These are phyloP conservation scores for Drosophila neonasuta DNA, from an alignment of 2,888 invertebrate genomes.

Conservation along the genomic window DNA sequence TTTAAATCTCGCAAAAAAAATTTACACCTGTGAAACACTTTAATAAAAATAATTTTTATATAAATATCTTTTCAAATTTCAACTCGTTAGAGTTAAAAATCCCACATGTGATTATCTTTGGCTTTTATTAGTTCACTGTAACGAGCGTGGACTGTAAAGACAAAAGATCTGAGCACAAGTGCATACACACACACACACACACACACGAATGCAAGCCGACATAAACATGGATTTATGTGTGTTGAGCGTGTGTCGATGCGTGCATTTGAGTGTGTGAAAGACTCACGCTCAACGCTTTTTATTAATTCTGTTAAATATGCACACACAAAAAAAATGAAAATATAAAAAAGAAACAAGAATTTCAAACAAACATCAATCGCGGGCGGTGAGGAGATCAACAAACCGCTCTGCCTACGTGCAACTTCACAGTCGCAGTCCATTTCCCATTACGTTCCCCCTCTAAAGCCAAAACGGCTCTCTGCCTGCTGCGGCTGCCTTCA, in stretches of 20 bases:
- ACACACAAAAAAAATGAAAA: conserved; percentile 31
- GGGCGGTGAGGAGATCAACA: conserved; percentile 1
- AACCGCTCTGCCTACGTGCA: conserved; percentile 47
- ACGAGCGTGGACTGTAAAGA: conserved; percentile 11
- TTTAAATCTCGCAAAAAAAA: too few relatives aligned
- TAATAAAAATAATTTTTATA: too few relatives aligned
- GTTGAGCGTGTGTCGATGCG: conserved; percentile 13
- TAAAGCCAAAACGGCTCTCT: conserved; percentile 25
- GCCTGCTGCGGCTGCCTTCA: conserved; percentile 34
- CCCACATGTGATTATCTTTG: too few relatives aligned
- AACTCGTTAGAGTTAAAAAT: too few relatives aligned
- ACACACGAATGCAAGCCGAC: background rate
- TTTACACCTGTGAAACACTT: too few relatives aligned
- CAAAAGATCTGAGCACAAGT: conserved; percentile 43
- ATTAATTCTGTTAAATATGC: conserved; percentile 62
- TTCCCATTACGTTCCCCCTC: conserved; percentile 53
- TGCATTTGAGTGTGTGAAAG: conserved; percentile 51
- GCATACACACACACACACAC: conserved; percentile 32
- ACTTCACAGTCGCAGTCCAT: conserved; percentile 44
- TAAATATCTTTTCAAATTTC: too few relatives aligned
- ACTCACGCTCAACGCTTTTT: conserved; percentile 59
- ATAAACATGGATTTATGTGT: background rate
- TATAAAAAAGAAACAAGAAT: conserved; percentile 53
- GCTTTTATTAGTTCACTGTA: background rate
- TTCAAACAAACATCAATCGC: conserved; percentile 61